Percentiles rank a stretch among this genome's conserved stretches.
These are phyloP conservation scores for Oscheius myriophilus DNA, from an alignment of 2,888 invertebrate genomes.

Conservation along the genomic window DNA sequence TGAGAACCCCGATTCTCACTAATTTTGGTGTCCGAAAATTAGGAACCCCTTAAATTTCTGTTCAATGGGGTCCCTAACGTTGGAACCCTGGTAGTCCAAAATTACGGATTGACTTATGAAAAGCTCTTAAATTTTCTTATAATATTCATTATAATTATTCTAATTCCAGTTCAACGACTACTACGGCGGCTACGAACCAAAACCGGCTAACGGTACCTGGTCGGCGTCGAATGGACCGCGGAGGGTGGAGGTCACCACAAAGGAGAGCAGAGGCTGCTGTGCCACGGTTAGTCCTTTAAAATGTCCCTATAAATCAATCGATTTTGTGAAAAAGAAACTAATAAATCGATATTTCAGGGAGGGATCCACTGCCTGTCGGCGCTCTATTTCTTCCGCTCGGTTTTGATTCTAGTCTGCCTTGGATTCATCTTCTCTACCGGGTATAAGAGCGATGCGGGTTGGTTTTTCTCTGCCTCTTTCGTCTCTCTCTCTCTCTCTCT, in stretches of 20 bases:
- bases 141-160: not conserved
- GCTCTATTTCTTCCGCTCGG: not conserved
- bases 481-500: conserved; percentile 2
- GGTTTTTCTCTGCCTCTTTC: not conserved
- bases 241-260: conserved; percentile 16
- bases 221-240: conserved; percentile 21
- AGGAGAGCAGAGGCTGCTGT: conserved; percentile 19
- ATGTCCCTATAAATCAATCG: too few relatives aligned
- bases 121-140: conserved; percentile 8
- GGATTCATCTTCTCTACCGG: conserved; percentile 3
- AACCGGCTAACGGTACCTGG: conserved; percentile 12
- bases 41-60: too few relatives aligned
- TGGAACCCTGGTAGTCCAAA: too few relatives aligned
- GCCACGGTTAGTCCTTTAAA: not conserved
- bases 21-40: too few relatives aligned
- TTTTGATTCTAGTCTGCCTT: not conserved
- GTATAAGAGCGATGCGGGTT: conserved; percentile 13
- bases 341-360: not conserved
- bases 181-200: conserved; percentile 44
- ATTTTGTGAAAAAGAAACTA: too few relatives aligned
- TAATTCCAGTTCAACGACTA: conserved; percentile 42
- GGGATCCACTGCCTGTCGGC: conserved; percentile 11
- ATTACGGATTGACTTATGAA: too few relatives aligned
- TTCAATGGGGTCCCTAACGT: too few relatives aligned
- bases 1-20: too few relatives aligned